A percentile compares a stretch with the other conserved stretches of the same genome.
Conservation (phyloP, 2,797 vertebrate species). For the Mareca strepera region DNA sequence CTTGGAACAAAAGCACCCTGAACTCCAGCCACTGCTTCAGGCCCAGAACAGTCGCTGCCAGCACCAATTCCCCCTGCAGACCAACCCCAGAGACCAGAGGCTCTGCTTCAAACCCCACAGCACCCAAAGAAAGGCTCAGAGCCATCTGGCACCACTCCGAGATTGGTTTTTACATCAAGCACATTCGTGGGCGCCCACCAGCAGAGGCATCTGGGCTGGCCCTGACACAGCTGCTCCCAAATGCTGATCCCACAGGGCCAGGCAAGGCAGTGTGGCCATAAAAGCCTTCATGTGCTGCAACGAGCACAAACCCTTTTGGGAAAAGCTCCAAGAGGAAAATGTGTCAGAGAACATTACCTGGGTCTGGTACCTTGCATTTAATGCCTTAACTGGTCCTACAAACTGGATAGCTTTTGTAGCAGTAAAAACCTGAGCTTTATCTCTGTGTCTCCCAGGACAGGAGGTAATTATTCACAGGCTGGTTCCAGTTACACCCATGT, state of each 20-base stretch:
- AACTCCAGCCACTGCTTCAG: not conserved
- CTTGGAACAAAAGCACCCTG: not conserved
- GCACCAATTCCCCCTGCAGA: not conserved
- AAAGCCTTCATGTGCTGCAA: not conserved
- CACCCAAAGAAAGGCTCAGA: not conserved
- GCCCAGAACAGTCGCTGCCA: not conserved
- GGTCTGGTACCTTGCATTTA: not conserved
- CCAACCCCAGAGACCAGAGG: not conserved
- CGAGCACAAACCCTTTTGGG: not conserved
- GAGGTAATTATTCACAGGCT: not conserved
- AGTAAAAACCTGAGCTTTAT: not conserved
- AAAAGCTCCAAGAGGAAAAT: not conserved
- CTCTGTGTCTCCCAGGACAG: not conserved
- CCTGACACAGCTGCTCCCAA: not conserved
- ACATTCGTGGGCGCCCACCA: fast-evolving
- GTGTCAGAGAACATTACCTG: not conserved
- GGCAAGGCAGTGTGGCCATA: not conserved
- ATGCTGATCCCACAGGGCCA: too few species aligned
- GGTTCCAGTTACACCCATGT: not conserved
- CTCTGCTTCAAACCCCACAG: not conserved
- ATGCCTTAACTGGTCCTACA: not conserved
- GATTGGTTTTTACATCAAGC: not conserved
- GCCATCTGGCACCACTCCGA: not conserved
- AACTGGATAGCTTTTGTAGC: not conserved
- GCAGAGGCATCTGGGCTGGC: not conserved